Conservation (phyloP, 92 coral and sea anemone genomes). For the Epizoanthus rinbou region DNA sequence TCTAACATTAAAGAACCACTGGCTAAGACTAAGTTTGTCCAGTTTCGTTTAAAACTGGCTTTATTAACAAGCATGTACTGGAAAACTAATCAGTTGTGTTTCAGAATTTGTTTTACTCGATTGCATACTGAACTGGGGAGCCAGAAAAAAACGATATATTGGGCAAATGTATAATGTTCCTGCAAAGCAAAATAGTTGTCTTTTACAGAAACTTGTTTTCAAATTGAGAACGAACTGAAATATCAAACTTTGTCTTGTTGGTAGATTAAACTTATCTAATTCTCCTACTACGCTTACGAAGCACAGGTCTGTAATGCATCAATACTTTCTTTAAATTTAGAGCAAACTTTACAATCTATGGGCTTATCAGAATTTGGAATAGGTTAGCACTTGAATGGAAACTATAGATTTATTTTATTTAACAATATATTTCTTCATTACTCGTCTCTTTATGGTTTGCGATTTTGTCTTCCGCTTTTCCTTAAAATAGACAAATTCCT, state of each 20-base stretch:
- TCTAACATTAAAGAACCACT: too few relatives aligned
- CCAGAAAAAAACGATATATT: too few relatives aligned
- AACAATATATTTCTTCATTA: background rate
- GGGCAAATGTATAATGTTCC: too few relatives aligned
- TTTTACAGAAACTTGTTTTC: background rate
- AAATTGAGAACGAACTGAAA: background rate
- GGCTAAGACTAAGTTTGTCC: background rate
- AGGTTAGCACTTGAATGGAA: background rate
- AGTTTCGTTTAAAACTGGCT: too few relatives aligned
- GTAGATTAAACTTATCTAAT: background rate
- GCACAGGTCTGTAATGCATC: background rate
- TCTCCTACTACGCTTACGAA: background rate
- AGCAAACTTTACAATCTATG: background rate
- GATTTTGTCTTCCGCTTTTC: constrained; percentile 25
- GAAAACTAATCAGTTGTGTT: too few relatives aligned
- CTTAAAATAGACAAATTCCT: background rate
- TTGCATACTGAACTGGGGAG: too few relatives aligned
- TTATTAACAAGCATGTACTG: too few relatives aligned
- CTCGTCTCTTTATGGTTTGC: background rate
- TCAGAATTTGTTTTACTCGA: too few relatives aligned
- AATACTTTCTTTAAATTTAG: background rate
- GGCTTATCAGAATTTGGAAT: background rate
- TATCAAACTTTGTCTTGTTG: too few relatives aligned
- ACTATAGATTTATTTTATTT: background rate
- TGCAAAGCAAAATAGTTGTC: background rate